phyloP scores from a whole-genome alignment of 2,888 invertebrate species.

The Didymodactylos carnosus region DNA sequence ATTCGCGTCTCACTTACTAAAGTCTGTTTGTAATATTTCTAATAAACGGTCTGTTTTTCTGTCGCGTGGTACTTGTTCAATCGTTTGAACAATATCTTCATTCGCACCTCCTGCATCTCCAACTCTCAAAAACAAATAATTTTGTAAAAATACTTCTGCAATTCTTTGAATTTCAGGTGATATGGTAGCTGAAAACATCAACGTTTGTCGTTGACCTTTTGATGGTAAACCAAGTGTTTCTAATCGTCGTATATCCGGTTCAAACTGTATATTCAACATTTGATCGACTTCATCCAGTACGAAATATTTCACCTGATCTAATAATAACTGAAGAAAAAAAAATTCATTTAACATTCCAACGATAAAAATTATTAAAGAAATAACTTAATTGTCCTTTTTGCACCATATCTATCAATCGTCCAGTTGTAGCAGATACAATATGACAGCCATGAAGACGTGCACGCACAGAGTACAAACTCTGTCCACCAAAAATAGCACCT shows the following conservation, averaged over 20 bases:
- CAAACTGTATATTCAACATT: slow-evolving; percentile 59
- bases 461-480: no score
- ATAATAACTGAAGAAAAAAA: background rate
- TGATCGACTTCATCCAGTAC: slow-evolving; percentile 11
- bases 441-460: background rate
- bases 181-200: slow-evolving; percentile 62
- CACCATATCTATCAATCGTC: slow-evolving; percentile 2
- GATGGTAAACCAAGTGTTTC: slow-evolving; percentile 24
- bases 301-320: slow-evolving; percentile 6
- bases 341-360: no score
- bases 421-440: slow-evolving; percentile 5
- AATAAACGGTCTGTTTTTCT: slow-evolving; percentile 55
- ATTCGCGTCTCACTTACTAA: slow-evolving; percentile 33
- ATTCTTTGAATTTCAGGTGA: slow-evolving; percentile 52
- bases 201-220: slow-evolving; percentile 37
- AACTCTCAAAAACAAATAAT: slow-evolving; percentile 66
- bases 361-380: no score
- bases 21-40: slow-evolving; percentile 40
- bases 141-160: slow-evolving; percentile 53
- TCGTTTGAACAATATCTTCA: slow-evolving; percentile 60
- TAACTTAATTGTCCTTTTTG: no score
- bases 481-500: no score
- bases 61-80: slow-evolving; percentile 40
- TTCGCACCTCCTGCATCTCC: slow-evolving; percentile 83
- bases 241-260: slow-evolving; percentile 24